Evolutionary conservation across 1,140 invertebrate species (phyloP).

Genomic region (Drosophila sp.): DNA sequence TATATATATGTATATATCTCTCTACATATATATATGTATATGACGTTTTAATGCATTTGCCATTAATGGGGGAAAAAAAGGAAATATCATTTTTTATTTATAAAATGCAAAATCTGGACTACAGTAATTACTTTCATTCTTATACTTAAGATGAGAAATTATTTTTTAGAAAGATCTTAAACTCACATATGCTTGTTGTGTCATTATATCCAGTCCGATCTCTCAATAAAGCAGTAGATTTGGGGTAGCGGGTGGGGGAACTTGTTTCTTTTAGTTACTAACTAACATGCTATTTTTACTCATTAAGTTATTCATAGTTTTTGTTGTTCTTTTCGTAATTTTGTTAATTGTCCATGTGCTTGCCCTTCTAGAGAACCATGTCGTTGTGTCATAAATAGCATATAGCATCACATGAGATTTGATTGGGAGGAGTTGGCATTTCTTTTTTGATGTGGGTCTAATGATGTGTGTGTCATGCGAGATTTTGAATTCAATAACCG

Average conservation of each 20-base stretch:
- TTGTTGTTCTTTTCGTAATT: background rate
- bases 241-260: background rate
- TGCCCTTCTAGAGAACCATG: constrained; percentile 27
- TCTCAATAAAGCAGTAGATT: background rate
- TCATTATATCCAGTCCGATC: background rate
- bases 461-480: constrained; percentile 19
- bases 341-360: constrained; percentile 13
- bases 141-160: constrained; percentile 15
- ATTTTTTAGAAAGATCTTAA: constrained; percentile 1
- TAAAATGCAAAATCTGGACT: constrained; percentile 12
- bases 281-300: constrained; percentile 10
- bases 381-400: constrained; percentile 30
- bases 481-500: constrained; percentile 4
- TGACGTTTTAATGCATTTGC: constrained; percentile 46
- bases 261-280: constrained; percentile 18
- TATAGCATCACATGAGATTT: constrained; percentile 47
- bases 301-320: constrained; percentile 5
- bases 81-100: constrained; percentile 6
- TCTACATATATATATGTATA: constrained; percentile 27
- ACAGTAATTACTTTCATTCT: constrained; percentile 6
- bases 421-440: constrained; percentile 20
- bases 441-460: background rate
- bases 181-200: background rate
- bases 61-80: constrained; percentile 36
- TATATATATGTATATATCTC: background rate